Conservation (phyloP, 2,888 invertebrate species). For the Psylliodes chrysocephalus region DNA sequence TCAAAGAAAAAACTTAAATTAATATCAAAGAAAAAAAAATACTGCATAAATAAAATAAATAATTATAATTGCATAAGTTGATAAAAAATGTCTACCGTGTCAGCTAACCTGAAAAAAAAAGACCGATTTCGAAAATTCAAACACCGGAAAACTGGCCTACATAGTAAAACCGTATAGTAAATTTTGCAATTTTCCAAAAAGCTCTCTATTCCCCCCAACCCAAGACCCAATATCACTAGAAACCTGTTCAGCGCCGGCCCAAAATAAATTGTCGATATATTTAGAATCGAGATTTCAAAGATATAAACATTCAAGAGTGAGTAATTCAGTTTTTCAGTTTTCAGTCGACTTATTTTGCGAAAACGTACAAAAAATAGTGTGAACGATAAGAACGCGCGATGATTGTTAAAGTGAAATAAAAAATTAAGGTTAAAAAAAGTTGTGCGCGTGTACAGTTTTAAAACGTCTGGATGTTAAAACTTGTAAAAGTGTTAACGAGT, state of each 20-base stretch:
- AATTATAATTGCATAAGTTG: no score
- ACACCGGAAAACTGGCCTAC: constrained; percentile 13
- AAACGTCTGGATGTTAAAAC: not conserved
- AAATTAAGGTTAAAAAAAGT: not conserved
- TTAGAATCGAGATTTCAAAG: constrained; percentile 57
- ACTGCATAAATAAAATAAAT: no score
- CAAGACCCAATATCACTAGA: constrained; percentile 29
- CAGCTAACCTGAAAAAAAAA: no score
- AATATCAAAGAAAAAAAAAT: no score
- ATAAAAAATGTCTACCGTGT: no score
- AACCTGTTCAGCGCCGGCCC: constrained; percentile 43
- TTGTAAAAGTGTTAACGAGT: not conserved
- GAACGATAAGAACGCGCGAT: not conserved
- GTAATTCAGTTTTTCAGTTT: constrained; percentile 36
- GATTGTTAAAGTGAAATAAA: not conserved
- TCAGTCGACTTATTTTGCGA: constrained; percentile 27
- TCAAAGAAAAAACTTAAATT: no score
- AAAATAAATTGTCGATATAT: constrained; percentile 59
- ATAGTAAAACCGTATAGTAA: constrained; percentile 17
- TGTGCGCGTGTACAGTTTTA: not conserved
- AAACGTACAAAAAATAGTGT: constrained; percentile 8
- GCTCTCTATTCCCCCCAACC: constrained; percentile 12
- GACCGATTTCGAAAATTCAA: no score
- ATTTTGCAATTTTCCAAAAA: constrained; percentile 1
- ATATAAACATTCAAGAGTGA: constrained; percentile 51